A percentile compares a stretch with the other conserved stretches of the same genome.
Conservation (phyloP, 2,113 vertebrate species). For the Pterocles burchelli region DNA sequence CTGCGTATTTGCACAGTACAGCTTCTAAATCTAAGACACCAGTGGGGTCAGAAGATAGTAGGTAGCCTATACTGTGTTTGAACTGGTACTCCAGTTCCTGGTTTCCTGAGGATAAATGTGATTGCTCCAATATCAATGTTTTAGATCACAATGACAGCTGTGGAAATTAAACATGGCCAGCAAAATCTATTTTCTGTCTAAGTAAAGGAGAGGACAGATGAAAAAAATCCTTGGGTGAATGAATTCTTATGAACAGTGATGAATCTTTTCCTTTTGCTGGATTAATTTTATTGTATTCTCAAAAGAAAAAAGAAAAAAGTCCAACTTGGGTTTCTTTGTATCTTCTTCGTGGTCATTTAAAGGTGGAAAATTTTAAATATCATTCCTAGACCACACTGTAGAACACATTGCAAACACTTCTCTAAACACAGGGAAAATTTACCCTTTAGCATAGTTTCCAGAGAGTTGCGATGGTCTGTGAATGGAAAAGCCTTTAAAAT, state of each 20-base stretch:
- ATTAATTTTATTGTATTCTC: neutral
- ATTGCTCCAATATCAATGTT: conserved; percentile 53
- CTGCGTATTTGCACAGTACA: neutral
- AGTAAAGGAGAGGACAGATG: conserved; percentile 36
- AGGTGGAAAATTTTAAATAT: neutral
- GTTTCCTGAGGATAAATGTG: conserved; percentile 36
- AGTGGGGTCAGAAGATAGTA: neutral
- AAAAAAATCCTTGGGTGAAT: conserved; percentile 18
- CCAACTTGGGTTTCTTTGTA: neutral
- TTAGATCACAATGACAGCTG: conserved; percentile 56
- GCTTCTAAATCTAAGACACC: neutral
- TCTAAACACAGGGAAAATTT: neutral
- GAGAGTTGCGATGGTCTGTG: neutral
- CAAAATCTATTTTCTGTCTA: conserved; percentile 62
- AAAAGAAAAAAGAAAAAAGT: neutral
- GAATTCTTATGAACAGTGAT: conserved; percentile 15
- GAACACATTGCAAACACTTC: neutral
- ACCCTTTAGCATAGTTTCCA: neutral
- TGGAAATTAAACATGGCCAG: conserved; percentile 55
- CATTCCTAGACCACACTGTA: neutral
- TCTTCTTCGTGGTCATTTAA: neutral
- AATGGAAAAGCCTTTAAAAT: neutral
- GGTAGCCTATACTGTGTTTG: neutral
- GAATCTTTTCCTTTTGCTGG: conserved; percentile 7
- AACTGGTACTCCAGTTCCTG: neutral